A percentile compares a stretch with the other conserved stretches of the same genome.
phyloP scores from a whole-genome alignment of 2,888 invertebrate genomes.

The Pediacus dermestoides region DNA sequence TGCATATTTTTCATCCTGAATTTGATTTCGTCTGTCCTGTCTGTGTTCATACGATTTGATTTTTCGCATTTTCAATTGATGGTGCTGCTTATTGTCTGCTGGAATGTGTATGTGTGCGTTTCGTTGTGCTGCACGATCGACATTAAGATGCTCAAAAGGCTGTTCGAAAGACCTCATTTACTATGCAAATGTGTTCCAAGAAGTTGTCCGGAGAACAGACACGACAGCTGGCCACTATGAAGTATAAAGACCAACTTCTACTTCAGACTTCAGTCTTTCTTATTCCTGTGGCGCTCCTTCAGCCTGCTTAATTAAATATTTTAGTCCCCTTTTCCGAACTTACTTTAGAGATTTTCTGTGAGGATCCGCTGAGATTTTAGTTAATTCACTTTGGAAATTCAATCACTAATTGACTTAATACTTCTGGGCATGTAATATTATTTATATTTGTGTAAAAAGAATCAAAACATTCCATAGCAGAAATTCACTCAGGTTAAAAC shows the following conservation, averaged over 20 bases:
- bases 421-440: no score
- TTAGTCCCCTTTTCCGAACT: slow-evolving; percentile 19
- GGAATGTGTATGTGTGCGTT: background rate
- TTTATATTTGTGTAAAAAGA: no score
- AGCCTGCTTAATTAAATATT: slow-evolving; percentile 27
- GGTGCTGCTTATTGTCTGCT: no score
- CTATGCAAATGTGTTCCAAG: slow-evolving; percentile 50
- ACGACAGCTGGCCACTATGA: slow-evolving; percentile 57
- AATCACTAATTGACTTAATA: no score
- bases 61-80: slow-evolving; percentile 10
- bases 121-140: slow-evolving; percentile 14
- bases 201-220: slow-evolving; percentile 45
- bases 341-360: slow-evolving; percentile 20
- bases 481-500: no score
- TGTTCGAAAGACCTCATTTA: slow-evolving; percentile 45
- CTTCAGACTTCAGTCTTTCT: slow-evolving; percentile 20
- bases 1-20: slow-evolving; percentile 50
- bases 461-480: no score
- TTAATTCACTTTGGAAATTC: no score
- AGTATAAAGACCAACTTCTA: slow-evolving; percentile 53
- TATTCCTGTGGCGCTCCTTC: slow-evolving; percentile 15
- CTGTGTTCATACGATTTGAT: slow-evolving; percentile 26
- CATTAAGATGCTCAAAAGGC: slow-evolving; percentile 25
- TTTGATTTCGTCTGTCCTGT: slow-evolving; percentile 39
- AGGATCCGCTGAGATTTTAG: slow-evolving; percentile 6